These are phyloP conservation scores for Caenorhabditis angaria DNA, from an alignment of 2,888 invertebrate species.

Conservation along the genomic window DNA sequence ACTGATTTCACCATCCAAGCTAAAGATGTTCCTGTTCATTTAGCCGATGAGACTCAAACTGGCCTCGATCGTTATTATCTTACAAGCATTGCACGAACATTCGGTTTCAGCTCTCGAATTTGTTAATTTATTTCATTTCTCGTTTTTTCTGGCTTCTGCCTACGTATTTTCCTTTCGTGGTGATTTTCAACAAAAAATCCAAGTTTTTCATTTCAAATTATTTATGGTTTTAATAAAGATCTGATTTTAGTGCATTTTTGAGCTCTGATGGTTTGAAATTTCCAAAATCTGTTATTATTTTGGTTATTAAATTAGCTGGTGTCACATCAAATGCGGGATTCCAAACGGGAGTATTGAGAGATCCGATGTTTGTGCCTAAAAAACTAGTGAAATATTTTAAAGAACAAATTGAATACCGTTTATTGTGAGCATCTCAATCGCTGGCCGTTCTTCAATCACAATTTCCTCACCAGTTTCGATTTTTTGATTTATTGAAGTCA, in stretches of 20 bases:
- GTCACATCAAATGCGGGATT: slow-evolving; percentile 99
- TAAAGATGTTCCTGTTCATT: slow-evolving; percentile 82
- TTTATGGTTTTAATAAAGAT: not conserved
- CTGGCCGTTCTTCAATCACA: slow-evolving; percentile 90
- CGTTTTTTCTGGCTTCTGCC: not conserved
- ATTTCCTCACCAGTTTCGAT: slow-evolving; percentile 85
- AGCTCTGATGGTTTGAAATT: slow-evolving; percentile 46
- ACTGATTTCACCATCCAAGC: slow-evolving; percentile 86
- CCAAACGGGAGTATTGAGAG: slow-evolving; percentile 88
- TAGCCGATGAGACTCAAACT: slow-evolving; percentile 80
- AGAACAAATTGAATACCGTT: slow-evolving; percentile 80
- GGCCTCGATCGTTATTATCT: slow-evolving; percentile 82
- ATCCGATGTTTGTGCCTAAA: slow-evolving; percentile 53
- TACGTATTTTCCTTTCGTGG: not conserved
- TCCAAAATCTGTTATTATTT: slow-evolving; percentile 53
- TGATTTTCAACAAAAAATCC: not conserved
- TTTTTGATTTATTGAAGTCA: slow-evolving; percentile 87
- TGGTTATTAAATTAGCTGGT: slow-evolving; percentile 83
- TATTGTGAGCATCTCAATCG: slow-evolving; percentile 88
- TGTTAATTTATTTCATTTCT: slow-evolving; percentile 64
- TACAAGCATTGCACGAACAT: slow-evolving; percentile 89
- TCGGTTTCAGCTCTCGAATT: slow-evolving; percentile 82
- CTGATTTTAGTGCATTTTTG: slow-evolving; percentile 9
- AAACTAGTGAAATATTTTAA: too few species aligned
- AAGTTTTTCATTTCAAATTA: not conserved